Percentiles rank a stretch among this genome's conserved stretches.
These are phyloP conservation scores for Lagenorhynchus albirostris DNA, from an alignment of 2,113 vertebrate genomes.

Conservation along the genomic window DNA sequence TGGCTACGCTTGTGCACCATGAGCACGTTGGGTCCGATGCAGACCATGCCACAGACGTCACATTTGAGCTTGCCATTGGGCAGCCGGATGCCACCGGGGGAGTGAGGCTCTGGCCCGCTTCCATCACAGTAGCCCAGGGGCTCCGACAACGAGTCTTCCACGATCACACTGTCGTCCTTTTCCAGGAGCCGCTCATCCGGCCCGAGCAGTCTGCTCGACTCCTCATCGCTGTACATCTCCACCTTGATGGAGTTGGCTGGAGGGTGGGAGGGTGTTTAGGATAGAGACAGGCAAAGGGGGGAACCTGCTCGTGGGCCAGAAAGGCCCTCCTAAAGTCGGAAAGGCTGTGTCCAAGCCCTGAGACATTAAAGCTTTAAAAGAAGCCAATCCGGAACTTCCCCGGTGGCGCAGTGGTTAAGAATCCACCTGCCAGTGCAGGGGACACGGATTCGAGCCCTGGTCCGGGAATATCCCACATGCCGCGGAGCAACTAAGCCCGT, in stretches of 20 bases:
- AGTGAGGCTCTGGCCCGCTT: conserved; percentile 86
- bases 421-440: no score
- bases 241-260: conserved; percentile 95
- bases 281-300: not conserved
- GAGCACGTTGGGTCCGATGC: conserved; percentile 96
- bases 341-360: not conserved
- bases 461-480: no score
- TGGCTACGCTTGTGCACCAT: conserved; percentile 99
- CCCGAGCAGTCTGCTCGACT: conserved; percentile 85
- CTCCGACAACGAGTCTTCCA: conserved; percentile 83
- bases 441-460: no score
- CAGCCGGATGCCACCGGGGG: conserved; percentile 92
- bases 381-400: no score
- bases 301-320: not conserved
- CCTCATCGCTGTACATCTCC: conserved; percentile 95
- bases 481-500: no score
- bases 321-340: not conserved
- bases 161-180: conserved; percentile 85
- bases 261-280: conserved; percentile 38
- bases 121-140: conserved; percentile 87
- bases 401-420: no score
- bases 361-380: not conserved
- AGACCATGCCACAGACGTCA: conserved; percentile 96
- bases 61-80: conserved; percentile 97
- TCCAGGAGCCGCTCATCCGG: conserved; percentile 85